Conservation (phyloP, 1,140 invertebrate species). For the Anastatus disparis region DNA sequence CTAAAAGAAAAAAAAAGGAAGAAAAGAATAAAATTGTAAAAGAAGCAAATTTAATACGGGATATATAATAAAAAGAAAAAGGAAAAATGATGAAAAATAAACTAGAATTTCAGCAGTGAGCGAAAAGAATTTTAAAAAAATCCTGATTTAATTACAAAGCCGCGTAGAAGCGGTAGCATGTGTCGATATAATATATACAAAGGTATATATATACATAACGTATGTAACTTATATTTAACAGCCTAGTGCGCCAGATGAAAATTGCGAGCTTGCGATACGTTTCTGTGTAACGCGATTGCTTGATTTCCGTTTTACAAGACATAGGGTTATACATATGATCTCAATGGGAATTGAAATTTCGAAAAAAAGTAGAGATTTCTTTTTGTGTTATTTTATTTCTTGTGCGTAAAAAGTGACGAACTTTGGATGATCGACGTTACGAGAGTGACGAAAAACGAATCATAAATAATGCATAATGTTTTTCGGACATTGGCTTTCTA, state of each 20-base stretch:
- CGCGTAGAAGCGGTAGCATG: constrained; percentile 38
- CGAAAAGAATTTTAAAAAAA: too few relatives aligned
- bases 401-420: not conserved
- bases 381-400: too few relatives aligned
- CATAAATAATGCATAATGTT: constrained; percentile 63
- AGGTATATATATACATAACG: not conserved
- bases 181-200: constrained; percentile 41
- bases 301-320: not conserved
- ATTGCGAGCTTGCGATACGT: constrained; percentile 48
- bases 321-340: too few relatives aligned
- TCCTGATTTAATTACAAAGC: constrained; percentile 45
- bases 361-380: too few relatives aligned
- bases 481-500: constrained; percentile 60
- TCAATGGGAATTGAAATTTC: not conserved
- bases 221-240: too few relatives aligned
- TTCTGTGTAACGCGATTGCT: constrained; percentile 29
- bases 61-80: too few relatives aligned
- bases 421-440: not conserved
- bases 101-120: constrained; percentile 26
- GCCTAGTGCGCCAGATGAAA: constrained; percentile 43
- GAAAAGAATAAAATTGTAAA: too few relatives aligned
- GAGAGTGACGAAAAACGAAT: constrained; percentile 41
- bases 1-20: constrained; percentile 36
- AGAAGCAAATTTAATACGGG: too few relatives aligned
- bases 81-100: constrained; percentile 41